Conservation (phyloP, 2,888 invertebrate species). For the Cerceris ruficornis region DNA sequence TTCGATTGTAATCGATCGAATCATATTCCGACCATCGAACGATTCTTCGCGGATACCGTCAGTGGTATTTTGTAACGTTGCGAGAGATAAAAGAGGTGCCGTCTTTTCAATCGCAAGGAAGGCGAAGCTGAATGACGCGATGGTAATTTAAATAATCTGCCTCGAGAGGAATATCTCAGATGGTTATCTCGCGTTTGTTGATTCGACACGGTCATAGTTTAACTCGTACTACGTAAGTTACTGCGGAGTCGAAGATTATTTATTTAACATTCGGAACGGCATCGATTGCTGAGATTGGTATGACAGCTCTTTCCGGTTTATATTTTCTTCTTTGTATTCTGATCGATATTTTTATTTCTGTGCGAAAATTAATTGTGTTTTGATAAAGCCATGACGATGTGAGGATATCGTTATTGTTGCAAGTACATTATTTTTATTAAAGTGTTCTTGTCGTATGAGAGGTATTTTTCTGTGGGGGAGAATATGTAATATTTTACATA, state of each 20-base stretch:
- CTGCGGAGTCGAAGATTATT: neutral
- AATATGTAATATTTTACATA: too few species aligned
- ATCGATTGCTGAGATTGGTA: too few species aligned
- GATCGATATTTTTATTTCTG: too few species aligned
- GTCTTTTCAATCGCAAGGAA: conserved; percentile 27
- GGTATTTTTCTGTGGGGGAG: too few species aligned
- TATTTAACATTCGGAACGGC: neutral
- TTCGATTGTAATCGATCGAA: conserved; percentile 35
- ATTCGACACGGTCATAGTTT: neutral
- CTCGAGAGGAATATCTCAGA: conserved; percentile 8
- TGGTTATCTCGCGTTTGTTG: neutral
- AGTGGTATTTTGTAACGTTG: conserved; percentile 31
- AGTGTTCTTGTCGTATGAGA: too few species aligned
- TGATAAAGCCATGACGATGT: too few species aligned
- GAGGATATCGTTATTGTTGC: too few species aligned
- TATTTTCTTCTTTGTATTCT: too few species aligned
- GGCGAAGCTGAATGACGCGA: conserved; percentile 13
- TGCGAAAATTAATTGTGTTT: too few species aligned
- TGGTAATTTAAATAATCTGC: conserved; percentile 34
- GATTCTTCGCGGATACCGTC: conserved; percentile 8
- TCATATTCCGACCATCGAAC: conserved; percentile 11
- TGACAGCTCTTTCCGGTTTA: too few species aligned
- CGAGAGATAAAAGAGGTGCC: conserved; percentile 23
- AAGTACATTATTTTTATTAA: too few species aligned
- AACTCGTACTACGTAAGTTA: neutral